These are phyloP conservation scores for Resseliella maxima DNA, from an alignment of 2,888 invertebrate species.

Conservation along the genomic window DNA sequence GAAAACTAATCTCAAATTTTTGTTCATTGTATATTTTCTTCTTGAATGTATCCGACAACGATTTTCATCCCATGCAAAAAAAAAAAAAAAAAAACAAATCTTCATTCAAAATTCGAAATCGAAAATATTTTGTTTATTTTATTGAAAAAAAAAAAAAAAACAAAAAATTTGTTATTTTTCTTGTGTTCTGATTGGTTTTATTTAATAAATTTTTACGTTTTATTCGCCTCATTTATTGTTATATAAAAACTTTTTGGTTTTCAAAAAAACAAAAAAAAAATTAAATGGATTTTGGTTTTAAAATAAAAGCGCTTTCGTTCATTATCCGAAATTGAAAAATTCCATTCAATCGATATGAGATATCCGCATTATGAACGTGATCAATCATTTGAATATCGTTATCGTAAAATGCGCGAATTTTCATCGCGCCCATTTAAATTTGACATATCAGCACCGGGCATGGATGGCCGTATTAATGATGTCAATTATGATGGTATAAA, in stretches of 20 bases:
- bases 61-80: not conserved
- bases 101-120: not conserved
- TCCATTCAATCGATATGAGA: slow-evolving; percentile 68
- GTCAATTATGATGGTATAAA: slow-evolving; percentile 9
- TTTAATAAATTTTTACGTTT: not conserved
- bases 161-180: not conserved
- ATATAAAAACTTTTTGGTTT: too few relatives aligned
- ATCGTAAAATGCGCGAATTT: slow-evolving; percentile 77
- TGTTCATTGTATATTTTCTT: not conserved
- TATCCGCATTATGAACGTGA: slow-evolving; percentile 78
- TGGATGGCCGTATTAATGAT: slow-evolving; percentile 12
- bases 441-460: slow-evolving; percentile 61
- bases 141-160: too few relatives aligned
- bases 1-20: slow-evolving; percentile 28
- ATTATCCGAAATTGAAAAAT: slow-evolving; percentile 70
- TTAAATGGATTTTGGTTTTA: not conserved
- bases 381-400: slow-evolving; percentile 76
- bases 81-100: too few relatives aligned
- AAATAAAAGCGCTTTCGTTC: slow-evolving; percentile 69
- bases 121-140: too few relatives aligned
- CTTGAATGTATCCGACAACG: not conserved
- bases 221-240: not conserved
- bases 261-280: not conserved
- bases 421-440: slow-evolving; percentile 71
- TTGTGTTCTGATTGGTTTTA: not conserved